phyloP scores from a whole-genome alignment of 92 coral and sea anemone genomes.

The Palythoa grandis region DNA sequence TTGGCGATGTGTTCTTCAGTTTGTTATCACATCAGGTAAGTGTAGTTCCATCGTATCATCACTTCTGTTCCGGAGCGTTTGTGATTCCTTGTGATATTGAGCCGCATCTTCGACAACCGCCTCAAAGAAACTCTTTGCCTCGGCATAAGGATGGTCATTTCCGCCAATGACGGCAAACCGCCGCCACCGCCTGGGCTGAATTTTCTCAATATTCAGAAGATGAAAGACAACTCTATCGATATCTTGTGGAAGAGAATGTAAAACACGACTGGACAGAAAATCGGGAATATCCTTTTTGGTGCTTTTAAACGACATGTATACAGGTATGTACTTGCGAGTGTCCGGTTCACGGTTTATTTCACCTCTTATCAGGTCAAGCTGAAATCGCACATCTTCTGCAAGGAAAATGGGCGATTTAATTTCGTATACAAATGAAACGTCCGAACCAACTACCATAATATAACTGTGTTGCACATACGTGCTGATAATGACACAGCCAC shows the following conservation, averaged over 20 bases:
- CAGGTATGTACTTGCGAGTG: conserved; percentile 72
- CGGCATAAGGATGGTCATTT: conserved; percentile 72
- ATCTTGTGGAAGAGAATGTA: conserved; percentile 66
- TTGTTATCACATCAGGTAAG: background rate
- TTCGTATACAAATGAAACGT: no score
- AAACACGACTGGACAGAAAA: conserved; percentile 65
- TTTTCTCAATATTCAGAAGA: conserved; percentile 72
- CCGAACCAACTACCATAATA: no score
- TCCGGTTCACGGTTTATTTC: conserved; percentile 67
- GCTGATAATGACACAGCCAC: no score
- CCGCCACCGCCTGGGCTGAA: conserved; percentile 72
- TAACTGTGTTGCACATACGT: no score
- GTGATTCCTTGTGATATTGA: background rate
- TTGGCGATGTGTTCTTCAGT: background rate
- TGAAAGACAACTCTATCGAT: conserved; percentile 75
- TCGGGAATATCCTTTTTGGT: conserved; percentile 66
- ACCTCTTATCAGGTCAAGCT: conserved; percentile 75
- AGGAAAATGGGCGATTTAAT: background rate
- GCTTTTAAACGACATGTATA: conserved; percentile 74
- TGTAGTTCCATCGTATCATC: background rate
- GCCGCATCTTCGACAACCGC: conserved; percentile 44
- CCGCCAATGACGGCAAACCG: conserved; percentile 77
- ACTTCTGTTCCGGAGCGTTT: background rate
- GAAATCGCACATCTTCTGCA: conserved; percentile 49
- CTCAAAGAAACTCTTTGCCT: conserved; percentile 59